phyloP scores from a whole-genome alignment of 2,888 invertebrate genomes.

The Limnephilus auricula region DNA sequence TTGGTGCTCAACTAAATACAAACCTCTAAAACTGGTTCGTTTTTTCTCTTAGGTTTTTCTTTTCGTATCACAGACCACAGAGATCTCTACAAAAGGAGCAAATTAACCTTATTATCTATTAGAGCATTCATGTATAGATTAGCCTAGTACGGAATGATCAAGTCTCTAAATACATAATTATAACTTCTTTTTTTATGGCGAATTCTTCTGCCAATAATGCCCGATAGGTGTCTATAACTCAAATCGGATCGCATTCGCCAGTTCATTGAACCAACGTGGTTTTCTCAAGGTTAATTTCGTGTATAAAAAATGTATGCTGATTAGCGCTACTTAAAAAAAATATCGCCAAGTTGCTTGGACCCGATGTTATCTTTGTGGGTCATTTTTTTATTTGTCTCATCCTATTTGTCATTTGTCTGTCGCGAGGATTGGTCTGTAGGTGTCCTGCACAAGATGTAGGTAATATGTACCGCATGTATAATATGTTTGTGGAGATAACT shows the following conservation, averaged over 20 bases:
- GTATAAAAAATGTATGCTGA: conserved; percentile 23
- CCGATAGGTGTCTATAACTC: background rate
- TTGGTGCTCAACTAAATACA: no score
- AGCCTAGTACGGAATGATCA: background rate
- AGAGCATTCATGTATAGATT: background rate
- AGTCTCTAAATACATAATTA: background rate
- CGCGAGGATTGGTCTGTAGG: background rate
- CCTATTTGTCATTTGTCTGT: background rate
- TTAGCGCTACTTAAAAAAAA: conserved; percentile 1
- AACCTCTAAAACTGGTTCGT: no score
- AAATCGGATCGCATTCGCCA: background rate
- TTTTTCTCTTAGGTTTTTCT: no score
- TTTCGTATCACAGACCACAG: background rate
- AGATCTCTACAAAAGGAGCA: background rate
- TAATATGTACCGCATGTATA: background rate
- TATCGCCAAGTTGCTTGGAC: background rate
- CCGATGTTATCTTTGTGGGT: conserved; percentile 25
- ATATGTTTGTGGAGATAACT: background rate
- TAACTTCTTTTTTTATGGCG: background rate
- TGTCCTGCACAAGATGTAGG: background rate
- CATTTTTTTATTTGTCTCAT: background rate
- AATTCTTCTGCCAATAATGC: background rate
- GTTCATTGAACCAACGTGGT: conserved; percentile 7
- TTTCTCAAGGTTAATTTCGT: conserved; percentile 24
- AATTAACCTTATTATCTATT: background rate